These are phyloP conservation scores for Tetragnatha montana DNA, from an alignment of 2,888 invertebrate genomes.

Conservation along the genomic window DNA sequence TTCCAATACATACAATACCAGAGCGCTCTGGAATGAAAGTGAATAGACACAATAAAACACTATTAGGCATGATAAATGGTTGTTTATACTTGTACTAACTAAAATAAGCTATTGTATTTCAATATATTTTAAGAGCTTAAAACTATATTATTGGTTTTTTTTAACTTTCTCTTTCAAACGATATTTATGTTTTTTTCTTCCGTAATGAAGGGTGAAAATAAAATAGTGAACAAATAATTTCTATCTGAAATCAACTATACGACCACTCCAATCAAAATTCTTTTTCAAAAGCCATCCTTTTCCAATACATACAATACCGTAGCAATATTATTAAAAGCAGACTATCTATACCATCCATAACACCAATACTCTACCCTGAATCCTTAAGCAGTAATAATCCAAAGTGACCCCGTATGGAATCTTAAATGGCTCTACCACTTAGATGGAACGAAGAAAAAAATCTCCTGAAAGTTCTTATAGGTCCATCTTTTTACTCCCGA, in stretches of 20 bases:
- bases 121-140: too few species aligned
- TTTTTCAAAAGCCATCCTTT: background rate
- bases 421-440: slow-evolving; percentile 31
- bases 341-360: background rate
- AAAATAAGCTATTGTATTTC: too few species aligned
- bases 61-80: too few species aligned
- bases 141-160: too few species aligned
- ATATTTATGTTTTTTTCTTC: too few species aligned
- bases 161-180: too few species aligned
- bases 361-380: slow-evolving; percentile 1
- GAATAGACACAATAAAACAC: too few species aligned
- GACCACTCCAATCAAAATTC: background rate
- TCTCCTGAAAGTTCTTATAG: background rate
- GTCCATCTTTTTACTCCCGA: background rate
- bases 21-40: too few species aligned
- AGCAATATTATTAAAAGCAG: background rate
- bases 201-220: too few species aligned
- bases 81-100: too few species aligned
- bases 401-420: slow-evolving; percentile 29
- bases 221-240: background rate
- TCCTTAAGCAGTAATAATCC: slow-evolving; percentile 57
- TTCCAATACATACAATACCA: background rate
- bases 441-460: slow-evolving; percentile 28
- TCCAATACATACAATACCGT: background rate
- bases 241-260: background rate